phyloP scores from a whole-genome alignment of 2,113 vertebrate species.

The Verasper variegatus region DNA sequence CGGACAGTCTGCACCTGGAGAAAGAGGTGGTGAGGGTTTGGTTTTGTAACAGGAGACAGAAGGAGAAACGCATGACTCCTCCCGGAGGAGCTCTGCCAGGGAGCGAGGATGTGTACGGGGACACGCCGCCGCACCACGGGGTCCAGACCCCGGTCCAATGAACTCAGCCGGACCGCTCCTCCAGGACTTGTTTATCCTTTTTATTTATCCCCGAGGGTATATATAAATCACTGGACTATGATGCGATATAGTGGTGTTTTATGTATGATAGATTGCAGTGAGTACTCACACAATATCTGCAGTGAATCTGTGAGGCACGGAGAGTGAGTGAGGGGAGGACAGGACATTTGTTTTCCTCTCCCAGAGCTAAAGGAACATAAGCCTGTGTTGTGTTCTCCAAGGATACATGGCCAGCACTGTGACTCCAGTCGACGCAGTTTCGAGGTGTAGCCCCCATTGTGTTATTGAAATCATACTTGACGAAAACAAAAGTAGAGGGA shows the following conservation, averaged over 20 bases:
- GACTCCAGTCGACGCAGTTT: conserved; percentile 89
- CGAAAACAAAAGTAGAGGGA: conserved; percentile 42
- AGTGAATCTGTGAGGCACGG: conserved; percentile 71
- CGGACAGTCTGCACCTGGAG: conserved; percentile 99
- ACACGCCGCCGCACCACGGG: conserved; percentile 97
- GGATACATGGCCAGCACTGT: conserved; percentile 87
- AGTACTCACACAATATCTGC: conserved; percentile 80
- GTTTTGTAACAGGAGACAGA: conserved; percentile 99
- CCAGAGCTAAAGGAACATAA: conserved; percentile 68
- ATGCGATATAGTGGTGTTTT: conserved; percentile 88
- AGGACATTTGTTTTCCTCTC: conserved; percentile 61
- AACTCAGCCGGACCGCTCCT: conserved; percentile 80
- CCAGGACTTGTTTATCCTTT: conserved; percentile 75
- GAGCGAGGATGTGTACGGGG: conserved; percentile 98
- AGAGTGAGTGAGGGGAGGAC: conserved; percentile 57
- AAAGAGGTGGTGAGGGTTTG: conserved; percentile 99
- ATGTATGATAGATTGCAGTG: conserved; percentile 88
- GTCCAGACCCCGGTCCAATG: conserved; percentile 98
- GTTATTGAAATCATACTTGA: conserved; percentile 76
- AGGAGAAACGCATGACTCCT: conserved; percentile 99
- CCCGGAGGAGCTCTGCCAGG: conserved; percentile 95
- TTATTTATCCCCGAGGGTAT: conserved; percentile 82
- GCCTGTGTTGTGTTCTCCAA: conserved; percentile 81
- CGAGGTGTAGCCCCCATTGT: conserved; percentile 87
- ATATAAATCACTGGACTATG: conserved; percentile 91